Evolutionary conservation across 2,888 invertebrate species (phyloP), one percentile per base, ranked within the genome.

Genomic region (Drosophila sordidula): DNA sequence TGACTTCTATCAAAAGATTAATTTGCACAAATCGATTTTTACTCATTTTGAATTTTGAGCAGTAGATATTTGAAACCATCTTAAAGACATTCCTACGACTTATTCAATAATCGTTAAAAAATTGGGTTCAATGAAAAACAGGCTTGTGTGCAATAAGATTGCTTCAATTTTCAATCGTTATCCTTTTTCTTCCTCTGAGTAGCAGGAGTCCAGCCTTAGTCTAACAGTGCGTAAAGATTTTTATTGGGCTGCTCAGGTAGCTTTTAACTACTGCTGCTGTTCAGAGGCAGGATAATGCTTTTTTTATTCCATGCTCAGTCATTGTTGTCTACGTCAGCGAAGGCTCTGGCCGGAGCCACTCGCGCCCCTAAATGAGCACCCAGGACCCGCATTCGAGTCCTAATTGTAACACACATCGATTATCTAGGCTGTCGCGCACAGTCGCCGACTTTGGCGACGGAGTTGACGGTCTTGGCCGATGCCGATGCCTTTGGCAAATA

Each of bases 391-490:
- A 16, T 29, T 49, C 25, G 18, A 2, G 36, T 55, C 58, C 79
- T 83, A 77, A 83, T 80, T 80, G 82, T 74, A 72, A 18, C 46
- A 58, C 58, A 55, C 74, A 63, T 62, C 70, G 69, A 74, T 74
- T 70, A 65, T 65, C 55, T 42, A 50, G 57, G 50, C 39, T n/a
- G 44, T 14, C 50, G 47, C 50, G 51, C 29, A 12, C n/a, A 22
- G n/a, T 38, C 8, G 6, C 22, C 32, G 32, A 42, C 42, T 41
- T 39, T 12, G 38, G 25, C 44, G 52, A 16, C 42, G 45, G 41
- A 25, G 51, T 59, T 45, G 46, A 51, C 50, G 38, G 38, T 18
- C 51, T 62, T 36, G 50, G n/a, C n/a, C n/a, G n/a, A n/a, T n/a
- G 36, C 46, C 57, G 69, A 56, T 74, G 59, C 69, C 64, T 65